Conservation (phyloP, 2,888 invertebrate species). For the Anticlea derivata region DNA sequence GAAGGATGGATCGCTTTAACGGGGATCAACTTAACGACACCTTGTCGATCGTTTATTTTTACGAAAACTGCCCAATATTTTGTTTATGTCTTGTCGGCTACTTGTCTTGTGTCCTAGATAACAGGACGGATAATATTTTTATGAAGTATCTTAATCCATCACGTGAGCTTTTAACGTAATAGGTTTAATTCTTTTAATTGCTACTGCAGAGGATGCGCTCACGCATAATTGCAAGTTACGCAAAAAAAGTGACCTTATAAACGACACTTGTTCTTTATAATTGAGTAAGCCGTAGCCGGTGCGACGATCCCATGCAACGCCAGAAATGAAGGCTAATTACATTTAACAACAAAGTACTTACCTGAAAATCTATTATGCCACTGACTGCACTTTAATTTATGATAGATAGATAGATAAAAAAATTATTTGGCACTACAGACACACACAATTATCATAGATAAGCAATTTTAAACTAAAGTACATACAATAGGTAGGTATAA, state of each 20-base stretch:
- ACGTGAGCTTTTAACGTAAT: conserved; percentile 54
- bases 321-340: neutral
- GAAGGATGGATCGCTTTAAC: too few species aligned
- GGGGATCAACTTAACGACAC: too few species aligned
- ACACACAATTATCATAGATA: too few species aligned
- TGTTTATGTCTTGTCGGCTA: neutral
- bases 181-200: conserved; percentile 69
- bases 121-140: conserved; percentile 51
- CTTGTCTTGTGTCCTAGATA: conserved; percentile 10
- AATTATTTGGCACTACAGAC: too few species aligned
- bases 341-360: too few species aligned
- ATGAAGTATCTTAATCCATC: conserved; percentile 53
- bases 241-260: conserved; percentile 66
- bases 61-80: too few species aligned
- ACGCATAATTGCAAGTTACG: conserved; percentile 62
- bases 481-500: too few species aligned
- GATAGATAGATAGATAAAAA: too few species aligned
- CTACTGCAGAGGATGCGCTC: conserved; percentile 48
- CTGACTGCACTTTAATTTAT: too few species aligned
- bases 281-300: conserved; percentile 40
- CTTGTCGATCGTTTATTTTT: neutral
- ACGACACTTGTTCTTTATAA: conserved; percentile 54
- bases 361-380: too few species aligned
- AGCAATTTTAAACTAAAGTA: too few species aligned
- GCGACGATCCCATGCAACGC: conserved; percentile 28